Evolutionary conservation across 2,797 vertebrate species (phyloP), one percentile per base, ranked within the genome.

Genomic region (Pantherophis alleghaniensis): DNA sequence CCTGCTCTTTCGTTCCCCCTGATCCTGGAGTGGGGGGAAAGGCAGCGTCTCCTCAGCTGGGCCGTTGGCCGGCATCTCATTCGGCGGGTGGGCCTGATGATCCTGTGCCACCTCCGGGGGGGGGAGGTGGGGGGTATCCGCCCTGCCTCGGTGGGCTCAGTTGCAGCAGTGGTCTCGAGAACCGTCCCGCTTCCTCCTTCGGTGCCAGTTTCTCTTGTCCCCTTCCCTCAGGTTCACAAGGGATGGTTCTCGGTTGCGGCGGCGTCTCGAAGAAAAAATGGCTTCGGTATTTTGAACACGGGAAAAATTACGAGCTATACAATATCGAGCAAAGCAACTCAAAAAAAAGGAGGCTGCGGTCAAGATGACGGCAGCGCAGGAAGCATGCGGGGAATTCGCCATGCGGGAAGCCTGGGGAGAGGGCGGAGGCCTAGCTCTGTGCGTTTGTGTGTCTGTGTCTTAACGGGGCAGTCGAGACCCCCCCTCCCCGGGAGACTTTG

Each of bases 301-400:
- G 97, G 97, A 96, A 95, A 74, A 74, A 32, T 20, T 96, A 96
- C 96, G 95, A 95, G 93, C 26, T 63, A 91, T 96, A 96, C 94
- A 97, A 97, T 95, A 94, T 94, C 97, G 91, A 96, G 97, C 96
- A 96, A 96, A 97, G 98, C 97, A 97, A 96, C 97, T 97, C 96
- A 91, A 96, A 96, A 51, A 42, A 51, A 96, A 96, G 95, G 95
- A 96, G 95, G 92, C 96, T 93, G 94, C 96, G 96, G 97, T 96
- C 97, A 94, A 95, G 94, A 95, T 86, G 91, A 97, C 96, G 97
- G 97, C 97, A 90, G 94, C 95, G 97, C 95, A 97, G 97, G 97
- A 63, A 97, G 97, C 98, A 97, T 96, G 96, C 96, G 96, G 95
- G 97, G 94, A 96, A 13, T 94, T 96, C 94, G 96, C 97, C 98